Percentiles rank a stretch among this genome's conserved stretches.
These are phyloP conservation scores for Polyergus mexicanus DNA, from an alignment of 1,140 invertebrate species.

Conservation along the genomic window DNA sequence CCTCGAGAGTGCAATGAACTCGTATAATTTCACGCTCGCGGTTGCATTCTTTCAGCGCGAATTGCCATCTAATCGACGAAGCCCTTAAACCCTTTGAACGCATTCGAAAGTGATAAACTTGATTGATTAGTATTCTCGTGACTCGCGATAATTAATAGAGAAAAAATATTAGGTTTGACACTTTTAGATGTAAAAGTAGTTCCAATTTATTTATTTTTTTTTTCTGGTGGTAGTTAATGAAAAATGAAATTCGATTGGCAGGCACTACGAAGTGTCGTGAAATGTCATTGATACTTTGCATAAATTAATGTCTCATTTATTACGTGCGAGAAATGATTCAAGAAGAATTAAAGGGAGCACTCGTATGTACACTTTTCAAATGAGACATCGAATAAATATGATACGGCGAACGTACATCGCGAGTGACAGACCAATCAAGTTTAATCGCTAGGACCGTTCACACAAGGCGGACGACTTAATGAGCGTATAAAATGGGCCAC, in stretches of 20 bases:
- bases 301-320: not conserved
- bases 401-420: not conserved
- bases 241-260: not conserved
- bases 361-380: not conserved
- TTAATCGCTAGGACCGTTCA: conserved; percentile 63
- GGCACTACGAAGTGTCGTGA: not conserved
- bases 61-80: not conserved
- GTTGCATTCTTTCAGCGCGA: conserved; percentile 31
- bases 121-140: too few species aligned
- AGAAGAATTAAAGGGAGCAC: not conserved
- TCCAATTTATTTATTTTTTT: not conserved
- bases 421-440: conserved; percentile 61
- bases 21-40: conserved; percentile 63
- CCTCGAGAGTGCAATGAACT: conserved; percentile 75
- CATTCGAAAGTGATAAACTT: not conserved
- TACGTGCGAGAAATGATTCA: not conserved
- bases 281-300: not conserved
- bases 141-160: not conserved
- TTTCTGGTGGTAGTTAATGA: not conserved
- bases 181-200: not conserved
- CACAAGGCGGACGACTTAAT: conserved; percentile 66
- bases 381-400: conserved; percentile 8
- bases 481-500: conserved; percentile 66
- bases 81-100: conserved; percentile 37
- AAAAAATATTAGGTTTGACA: not conserved